Conservation (phyloP, 2,888 invertebrate species). For the Lapara coniferarum region DNA sequence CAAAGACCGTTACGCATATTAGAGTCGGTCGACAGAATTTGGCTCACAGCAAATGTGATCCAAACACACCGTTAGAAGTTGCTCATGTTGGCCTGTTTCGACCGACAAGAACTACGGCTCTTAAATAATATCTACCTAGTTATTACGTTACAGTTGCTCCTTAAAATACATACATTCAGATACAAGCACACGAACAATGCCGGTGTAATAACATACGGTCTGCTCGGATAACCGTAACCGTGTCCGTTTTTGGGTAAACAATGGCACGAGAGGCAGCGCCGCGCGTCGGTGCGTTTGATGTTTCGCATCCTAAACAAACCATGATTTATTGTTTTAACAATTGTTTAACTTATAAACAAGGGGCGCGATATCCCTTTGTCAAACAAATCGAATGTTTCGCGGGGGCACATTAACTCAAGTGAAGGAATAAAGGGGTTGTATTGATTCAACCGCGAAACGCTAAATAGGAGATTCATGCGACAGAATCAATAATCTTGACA, state of each 20-base stretch:
- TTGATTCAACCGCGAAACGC: not conserved
- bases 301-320: constrained; percentile 52
- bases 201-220: constrained; percentile 3
- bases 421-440: constrained; percentile 33
- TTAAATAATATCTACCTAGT: not conserved
- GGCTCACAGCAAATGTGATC: not conserved
- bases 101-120: too few species aligned
- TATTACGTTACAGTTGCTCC: not conserved
- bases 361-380: constrained; percentile 45
- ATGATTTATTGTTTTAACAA: constrained; percentile 39
- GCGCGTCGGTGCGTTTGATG: constrained; percentile 40
- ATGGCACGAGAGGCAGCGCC: constrained; percentile 45
- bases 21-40: constrained; percentile 35
- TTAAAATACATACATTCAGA: not conserved
- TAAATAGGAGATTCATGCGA: not conserved
- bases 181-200: constrained; percentile 4
- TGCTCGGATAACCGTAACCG: constrained; percentile 52
- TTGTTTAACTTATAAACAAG: constrained; percentile 44
- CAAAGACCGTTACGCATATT: constrained; percentile 63
- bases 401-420: constrained; percentile 48
- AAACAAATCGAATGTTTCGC: constrained; percentile 46
- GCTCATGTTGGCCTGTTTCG: not conserved
- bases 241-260: constrained; percentile 48
- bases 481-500: too few species aligned
- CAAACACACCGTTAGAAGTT: not conserved